These are phyloP conservation scores for Perdita meconis DNA, from an alignment of 2,888 invertebrate species.

Conservation along the genomic window DNA sequence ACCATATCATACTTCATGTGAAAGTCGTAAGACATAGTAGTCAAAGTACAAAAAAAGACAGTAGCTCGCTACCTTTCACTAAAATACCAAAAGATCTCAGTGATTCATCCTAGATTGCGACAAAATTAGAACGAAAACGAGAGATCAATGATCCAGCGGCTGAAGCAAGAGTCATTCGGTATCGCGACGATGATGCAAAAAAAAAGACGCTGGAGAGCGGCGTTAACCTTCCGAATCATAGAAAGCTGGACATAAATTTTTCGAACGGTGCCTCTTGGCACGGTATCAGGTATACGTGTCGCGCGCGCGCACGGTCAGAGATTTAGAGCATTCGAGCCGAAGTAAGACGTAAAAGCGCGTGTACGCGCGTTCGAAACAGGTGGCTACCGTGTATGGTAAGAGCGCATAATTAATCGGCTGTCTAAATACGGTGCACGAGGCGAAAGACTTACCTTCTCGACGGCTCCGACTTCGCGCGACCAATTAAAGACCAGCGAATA, in stretches of 20 bases:
- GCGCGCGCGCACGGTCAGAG: conserved; percentile 25
- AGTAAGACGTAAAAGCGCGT: conserved; percentile 63
- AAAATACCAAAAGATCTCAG: no score
- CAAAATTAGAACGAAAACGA: no score
- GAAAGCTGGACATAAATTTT: conserved; percentile 50
- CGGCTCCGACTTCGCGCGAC: conserved; percentile 36
- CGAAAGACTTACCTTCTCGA: conserved; percentile 55
- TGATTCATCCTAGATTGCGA: no score
- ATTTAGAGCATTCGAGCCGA: conserved; percentile 51
- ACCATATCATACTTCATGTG: no score
- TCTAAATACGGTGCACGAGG: conserved; percentile 72
- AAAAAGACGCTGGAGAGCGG: not conserved
- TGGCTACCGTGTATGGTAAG: conserved; percentile 72
- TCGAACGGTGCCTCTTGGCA: conserved; percentile 55
- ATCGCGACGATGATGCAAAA: not conserved
- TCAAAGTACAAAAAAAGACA: no score
- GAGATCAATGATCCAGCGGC: no score
- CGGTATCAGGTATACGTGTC: conserved; percentile 50
- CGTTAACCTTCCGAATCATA: conserved; percentile 42
- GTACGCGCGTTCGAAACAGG: conserved; percentile 54
- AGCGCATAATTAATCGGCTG: conserved; percentile 75
- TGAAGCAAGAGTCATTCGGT: no score
- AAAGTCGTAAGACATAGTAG: no score
- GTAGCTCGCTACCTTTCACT: no score
- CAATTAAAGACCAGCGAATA: conserved; percentile 62